Conservation (phyloP, 2,888 invertebrate species). For the Drosophila phalerata region DNA sequence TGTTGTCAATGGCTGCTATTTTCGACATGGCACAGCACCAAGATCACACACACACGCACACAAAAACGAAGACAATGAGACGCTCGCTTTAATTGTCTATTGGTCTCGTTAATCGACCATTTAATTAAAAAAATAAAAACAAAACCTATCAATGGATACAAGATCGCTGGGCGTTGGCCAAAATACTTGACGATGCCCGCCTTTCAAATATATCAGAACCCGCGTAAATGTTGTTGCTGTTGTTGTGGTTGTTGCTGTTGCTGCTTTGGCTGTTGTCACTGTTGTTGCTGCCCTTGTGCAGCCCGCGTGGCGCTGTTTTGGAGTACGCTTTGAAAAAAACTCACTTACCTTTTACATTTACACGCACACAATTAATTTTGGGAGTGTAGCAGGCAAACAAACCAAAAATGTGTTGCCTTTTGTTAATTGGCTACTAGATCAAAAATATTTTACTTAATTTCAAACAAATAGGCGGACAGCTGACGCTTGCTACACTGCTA, state of each 20-base stretch:
- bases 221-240: constrained; percentile 38
- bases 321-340: background rate
- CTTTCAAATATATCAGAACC: constrained; percentile 41
- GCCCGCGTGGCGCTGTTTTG: constrained; percentile 51
- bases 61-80: constrained; percentile 30
- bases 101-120: constrained; percentile 51
- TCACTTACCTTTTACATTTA: constrained; percentile 63
- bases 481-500: background rate
- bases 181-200: constrained; percentile 26
- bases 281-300: constrained; percentile 25
- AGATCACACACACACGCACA: constrained; percentile 57
- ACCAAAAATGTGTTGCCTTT: constrained; percentile 41
- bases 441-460: constrained; percentile 31
- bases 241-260: constrained; percentile 5
- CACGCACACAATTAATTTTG: constrained; percentile 64
- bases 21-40: constrained; percentile 84
- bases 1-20: constrained; percentile 82
- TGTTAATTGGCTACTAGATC: constrained; percentile 45
- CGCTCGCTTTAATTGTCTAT: constrained; percentile 28
- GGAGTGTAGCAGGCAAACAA: constrained; percentile 22
- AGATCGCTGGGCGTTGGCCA: constrained; percentile 65
- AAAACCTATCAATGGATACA: constrained; percentile 55
- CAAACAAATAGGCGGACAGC: constrained; percentile 51
- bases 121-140: too few species aligned
- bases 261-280: constrained; percentile 6